phyloP scores from a whole-genome alignment of 2,888 invertebrate genomes.

The Hirtodrosophila confusa region DNA sequence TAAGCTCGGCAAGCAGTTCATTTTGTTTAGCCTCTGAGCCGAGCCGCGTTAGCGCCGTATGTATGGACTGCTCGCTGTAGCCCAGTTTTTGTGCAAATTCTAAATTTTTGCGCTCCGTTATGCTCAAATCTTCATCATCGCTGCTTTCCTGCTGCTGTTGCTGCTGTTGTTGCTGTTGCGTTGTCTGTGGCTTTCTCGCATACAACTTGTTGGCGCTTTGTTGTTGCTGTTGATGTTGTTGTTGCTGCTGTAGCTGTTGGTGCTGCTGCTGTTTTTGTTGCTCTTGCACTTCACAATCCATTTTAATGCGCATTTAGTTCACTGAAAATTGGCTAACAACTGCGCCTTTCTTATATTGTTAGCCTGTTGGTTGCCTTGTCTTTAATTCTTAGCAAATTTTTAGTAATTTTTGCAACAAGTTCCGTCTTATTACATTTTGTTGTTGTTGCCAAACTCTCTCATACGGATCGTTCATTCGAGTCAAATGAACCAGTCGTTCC shows the following conservation, averaged over 20 bases:
- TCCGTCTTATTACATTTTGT: slow-evolving; percentile 75
- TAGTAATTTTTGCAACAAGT: slow-evolving; percentile 65
- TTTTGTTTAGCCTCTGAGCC: slow-evolving; percentile 94
- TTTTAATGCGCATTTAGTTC: slow-evolving; percentile 72
- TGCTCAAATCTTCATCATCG: slow-evolving; percentile 66
- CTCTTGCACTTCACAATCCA: slow-evolving; percentile 65
- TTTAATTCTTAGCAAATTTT: slow-evolving; percentile 26
- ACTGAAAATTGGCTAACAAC: slow-evolving; percentile 18
- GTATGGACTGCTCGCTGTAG: slow-evolving; percentile 94
- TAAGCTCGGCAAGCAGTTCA: slow-evolving; percentile 94
- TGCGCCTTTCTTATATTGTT: slow-evolving; percentile 31
- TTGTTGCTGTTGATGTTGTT: slow-evolving; percentile 52
- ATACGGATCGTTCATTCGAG: no score
- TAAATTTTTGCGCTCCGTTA: slow-evolving; percentile 67
- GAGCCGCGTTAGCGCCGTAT: slow-evolving; percentile 92
- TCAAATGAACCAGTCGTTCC: no score
- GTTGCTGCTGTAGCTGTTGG: slow-evolving; percentile 39
- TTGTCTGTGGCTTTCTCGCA: slow-evolving; percentile 52
- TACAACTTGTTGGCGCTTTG: slow-evolving; percentile 66
- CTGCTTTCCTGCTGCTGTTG: slow-evolving; percentile 50
- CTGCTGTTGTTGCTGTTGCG: slow-evolving; percentile 46
- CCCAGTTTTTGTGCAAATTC: slow-evolving; percentile 97
- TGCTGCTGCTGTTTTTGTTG: slow-evolving; percentile 56
- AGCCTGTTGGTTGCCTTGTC: slow-evolving; percentile 17
- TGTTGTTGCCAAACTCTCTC: slow-evolving; percentile 58